phyloP scores from a whole-genome alignment of 2,888 invertebrate genomes.

The Cinara cedri region DNA sequence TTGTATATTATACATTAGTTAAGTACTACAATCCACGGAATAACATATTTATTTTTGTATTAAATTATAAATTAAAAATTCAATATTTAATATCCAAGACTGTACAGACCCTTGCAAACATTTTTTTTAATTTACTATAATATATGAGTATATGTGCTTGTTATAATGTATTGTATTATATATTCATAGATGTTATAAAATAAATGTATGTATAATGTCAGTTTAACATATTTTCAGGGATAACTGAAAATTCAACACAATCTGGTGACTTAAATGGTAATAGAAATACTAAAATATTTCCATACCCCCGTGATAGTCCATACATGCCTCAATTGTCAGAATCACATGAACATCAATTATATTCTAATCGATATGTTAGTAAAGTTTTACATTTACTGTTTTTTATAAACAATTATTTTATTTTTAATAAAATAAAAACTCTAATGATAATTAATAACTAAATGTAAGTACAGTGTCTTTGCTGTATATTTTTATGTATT shows the following conservation, averaged over 20 bases:
- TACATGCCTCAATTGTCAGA: conserved; percentile 39
- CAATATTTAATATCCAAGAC: too few species aligned
- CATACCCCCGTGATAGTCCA: conserved; percentile 16
- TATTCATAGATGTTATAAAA: too few species aligned
- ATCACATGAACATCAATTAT: conserved; percentile 44
- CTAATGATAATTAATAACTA: neutral
- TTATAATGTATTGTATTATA: too few species aligned
- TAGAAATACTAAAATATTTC: conserved; percentile 34
- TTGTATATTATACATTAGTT: too few species aligned
- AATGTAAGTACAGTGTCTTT: neutral
- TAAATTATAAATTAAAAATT: too few species aligned
- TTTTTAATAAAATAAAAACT: neutral
- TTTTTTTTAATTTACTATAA: too few species aligned
- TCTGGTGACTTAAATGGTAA: conserved; percentile 50
- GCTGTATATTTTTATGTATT: neutral
- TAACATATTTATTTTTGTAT: too few species aligned
- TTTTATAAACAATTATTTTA: neutral
- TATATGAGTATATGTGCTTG: too few species aligned
- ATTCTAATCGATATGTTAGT: conserved; percentile 63
- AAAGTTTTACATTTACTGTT: neutral
- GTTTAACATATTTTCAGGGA: conserved; percentile 27
- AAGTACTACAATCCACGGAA: neutral
- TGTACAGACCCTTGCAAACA: too few species aligned
- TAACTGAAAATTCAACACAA: conserved; percentile 19
- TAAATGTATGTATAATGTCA: neutral